These are phyloP conservation scores for Cossypha niveicapilla DNA, from an alignment of 2,797 vertebrate species.

Conservation along the genomic window DNA sequence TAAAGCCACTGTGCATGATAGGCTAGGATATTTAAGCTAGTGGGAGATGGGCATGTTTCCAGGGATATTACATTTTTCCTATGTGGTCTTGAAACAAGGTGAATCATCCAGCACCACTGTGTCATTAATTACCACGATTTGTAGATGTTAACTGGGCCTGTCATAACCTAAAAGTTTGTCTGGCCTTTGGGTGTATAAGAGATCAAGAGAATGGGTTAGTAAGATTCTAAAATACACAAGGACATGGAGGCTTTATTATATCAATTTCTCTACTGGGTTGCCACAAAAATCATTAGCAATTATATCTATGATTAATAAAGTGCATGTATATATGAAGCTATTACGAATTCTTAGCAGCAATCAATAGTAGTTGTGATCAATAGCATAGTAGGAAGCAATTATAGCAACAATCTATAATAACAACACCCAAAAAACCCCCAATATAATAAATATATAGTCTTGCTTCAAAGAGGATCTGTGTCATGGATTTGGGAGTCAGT, in stretches of 20 bases:
- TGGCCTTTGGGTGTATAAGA: not conserved
- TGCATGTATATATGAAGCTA: not conserved
- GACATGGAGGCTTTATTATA: fast-evolving
- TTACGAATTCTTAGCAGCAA: not conserved
- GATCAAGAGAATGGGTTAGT: fast-evolving
- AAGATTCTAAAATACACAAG: not conserved
- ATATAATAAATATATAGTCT: not conserved
- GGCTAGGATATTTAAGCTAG: not conserved
- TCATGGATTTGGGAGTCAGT: not conserved
- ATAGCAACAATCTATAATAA: not conserved
- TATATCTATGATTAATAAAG: not conserved
- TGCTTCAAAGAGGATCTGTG: not conserved
- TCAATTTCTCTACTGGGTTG: not conserved
- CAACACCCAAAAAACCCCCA: fast-evolving
- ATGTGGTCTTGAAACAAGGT: not conserved
- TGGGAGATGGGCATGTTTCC: not conserved
- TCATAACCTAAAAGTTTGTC: not conserved
- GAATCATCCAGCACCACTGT: not conserved
- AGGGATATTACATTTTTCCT: not conserved
- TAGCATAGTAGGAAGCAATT: not conserved
- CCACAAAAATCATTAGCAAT: not conserved
- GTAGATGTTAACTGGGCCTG: not conserved
- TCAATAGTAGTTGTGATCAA: not conserved
- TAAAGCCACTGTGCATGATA: not conserved
- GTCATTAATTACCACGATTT: not conserved